These are phyloP conservation scores for Nansenia antarctica DNA, from an alignment of 2,113 vertebrate genomes.

Conservation along the genomic window DNA sequence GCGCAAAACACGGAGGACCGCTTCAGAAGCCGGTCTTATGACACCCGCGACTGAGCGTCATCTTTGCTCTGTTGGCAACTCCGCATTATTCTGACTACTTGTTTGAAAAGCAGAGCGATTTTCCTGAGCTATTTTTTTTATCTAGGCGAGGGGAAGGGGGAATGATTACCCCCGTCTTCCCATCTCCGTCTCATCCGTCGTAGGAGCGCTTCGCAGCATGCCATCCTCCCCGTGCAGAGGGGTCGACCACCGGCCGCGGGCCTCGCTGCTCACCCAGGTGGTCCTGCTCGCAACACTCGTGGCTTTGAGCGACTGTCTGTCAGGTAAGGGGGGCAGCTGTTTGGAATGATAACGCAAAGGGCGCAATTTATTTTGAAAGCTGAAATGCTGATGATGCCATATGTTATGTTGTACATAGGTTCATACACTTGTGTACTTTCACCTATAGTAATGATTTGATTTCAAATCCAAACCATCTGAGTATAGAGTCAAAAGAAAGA, in stretches of 20 bases:
- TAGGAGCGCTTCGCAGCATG: slow-evolving; percentile 59
- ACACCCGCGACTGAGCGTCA: neutral
- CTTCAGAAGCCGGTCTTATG: neutral
- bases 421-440: no score
- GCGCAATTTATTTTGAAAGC: neutral
- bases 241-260: slow-evolving; percentile 25
- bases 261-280: slow-evolving; percentile 48
- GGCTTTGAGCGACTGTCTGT: slow-evolving; percentile 50
- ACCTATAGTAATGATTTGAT: no score
- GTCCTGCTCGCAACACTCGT: slow-evolving; percentile 37
- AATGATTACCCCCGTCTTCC: slow-evolving; percentile 54
- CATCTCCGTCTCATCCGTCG: slow-evolving; percentile 31
- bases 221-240: slow-evolving; percentile 37
- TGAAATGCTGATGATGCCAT: neutral
- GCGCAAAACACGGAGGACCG: slow-evolving; percentile 2
- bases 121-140: neutral
- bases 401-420: no score
- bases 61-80: no score
- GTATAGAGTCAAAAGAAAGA: no score
- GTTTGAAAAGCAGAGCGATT: neutral
- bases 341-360: neutral
- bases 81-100: neutral
- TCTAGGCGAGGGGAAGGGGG: slow-evolving; percentile 53
- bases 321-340: slow-evolving; percentile 47
- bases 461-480: no score